Base-by-base conservation (phyloP, 2,888 invertebrate species). In the Drosophila nigricruria region DNA sequence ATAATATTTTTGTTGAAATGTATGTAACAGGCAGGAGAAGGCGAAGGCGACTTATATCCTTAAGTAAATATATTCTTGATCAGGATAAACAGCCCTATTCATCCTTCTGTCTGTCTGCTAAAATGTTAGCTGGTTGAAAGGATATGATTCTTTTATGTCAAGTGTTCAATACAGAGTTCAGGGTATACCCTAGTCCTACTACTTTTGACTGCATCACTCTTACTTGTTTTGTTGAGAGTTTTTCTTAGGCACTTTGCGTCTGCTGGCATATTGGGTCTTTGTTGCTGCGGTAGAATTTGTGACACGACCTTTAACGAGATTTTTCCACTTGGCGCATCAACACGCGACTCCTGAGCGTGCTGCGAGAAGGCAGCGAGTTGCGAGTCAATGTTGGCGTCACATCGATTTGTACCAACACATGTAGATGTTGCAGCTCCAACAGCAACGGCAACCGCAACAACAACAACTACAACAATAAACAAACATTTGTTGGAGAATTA, bases 401-500 rank as follows among this genome's bases (percentile, higher is more conserved):
- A 74, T 70, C 87, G 87, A 89, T 90, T 90, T 89, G 89, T 89
- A 88, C 82, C 77, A 88, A 89, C 89, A 90, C 79, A 90, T 89
- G 89, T 87, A 79, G 78, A 73, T 36, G 43, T 45, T 50, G 40
- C 70, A 38, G 14, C 69, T 70, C 50, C 77, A 74, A 50, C 72
- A 52, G 27, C 61, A 52, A 20, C 45, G 34, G 10, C 60, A 42
- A 12, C 58, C 43, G 5, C 34, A 14, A 14, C 42, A 43, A 10
- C 68, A 43, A n/a, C 66, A 42, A 38, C 52, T 25, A 18, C 60
- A 54, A 49, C 53, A 67, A 79, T 77, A 82, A 77, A 74, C 77
- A 87, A 82, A 87, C 87, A 83, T 87, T 84, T 87, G 83, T 87
- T 87, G 84, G 70, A 60, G 76, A 87, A 83, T 87, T 83, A 83